Evolutionary conservation across 2,113 vertebrate species (phyloP), one percentile per base, ranked within the genome.

Genomic region (Corythornis vintsioides): DNA sequence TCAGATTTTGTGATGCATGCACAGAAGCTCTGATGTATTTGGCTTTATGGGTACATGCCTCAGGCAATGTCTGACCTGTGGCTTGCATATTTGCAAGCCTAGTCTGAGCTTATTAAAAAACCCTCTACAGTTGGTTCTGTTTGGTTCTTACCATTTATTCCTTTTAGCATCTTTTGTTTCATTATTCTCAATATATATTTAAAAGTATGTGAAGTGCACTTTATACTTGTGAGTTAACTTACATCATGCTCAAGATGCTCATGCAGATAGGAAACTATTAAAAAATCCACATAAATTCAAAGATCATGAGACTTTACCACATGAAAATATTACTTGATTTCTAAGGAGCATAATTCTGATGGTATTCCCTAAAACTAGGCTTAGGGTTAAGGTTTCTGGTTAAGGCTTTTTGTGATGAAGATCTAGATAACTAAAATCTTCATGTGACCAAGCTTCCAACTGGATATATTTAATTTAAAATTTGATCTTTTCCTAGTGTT

Each of bases 101-200:
- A 83, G 55, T 29, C 26, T 9, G 7, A 66, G 16, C 7, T 33
- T 29, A 65, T 72, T 67, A 77, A 70, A 87, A 78, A 86, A 9
- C 0, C 1, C 7, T 22, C 4, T 25, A 5, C 9, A 18, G 9
- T 7, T 82, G 1, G 1, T 19, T 66, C 48, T 50, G 48, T 21
- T 47, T 21, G 22, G 12, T 86, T 82, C 10, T 25, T 4, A 63
- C 1, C 1, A 42, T 55, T 80, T 53, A 3, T 56, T 47, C 7
- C 72, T 76, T 76, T 73, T 28, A n/a, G 2, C 5, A 31, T 48
- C 70, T 76, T 10, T 52, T 78, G 5, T 7, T 84, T 90, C 4
- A 21, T 65, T 75, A 26, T 57, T 73, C 52, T 59, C 33, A 38
- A 48, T 24, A 17, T 5, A 2, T n/a, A 48, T 65, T 81, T 74